Conservation (phyloP, 2,113 vertebrate genomes). For the Hippopotamus amphibius region DNA sequence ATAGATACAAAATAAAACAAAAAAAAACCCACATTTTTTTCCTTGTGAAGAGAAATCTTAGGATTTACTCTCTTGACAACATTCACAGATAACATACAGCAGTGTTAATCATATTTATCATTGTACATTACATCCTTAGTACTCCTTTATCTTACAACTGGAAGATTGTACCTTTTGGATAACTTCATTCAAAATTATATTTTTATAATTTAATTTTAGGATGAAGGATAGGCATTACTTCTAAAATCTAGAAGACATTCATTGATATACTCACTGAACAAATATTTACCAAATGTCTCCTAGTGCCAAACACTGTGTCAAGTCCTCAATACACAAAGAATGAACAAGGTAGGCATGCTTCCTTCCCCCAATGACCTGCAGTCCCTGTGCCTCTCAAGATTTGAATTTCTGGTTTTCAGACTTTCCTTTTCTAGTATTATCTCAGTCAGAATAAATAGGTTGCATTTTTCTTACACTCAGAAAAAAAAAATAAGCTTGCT, state of each 20-base stretch:
- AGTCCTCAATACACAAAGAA: not conserved
- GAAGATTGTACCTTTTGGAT: not conserved
- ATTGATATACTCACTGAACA: not conserved
- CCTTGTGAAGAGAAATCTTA: not conserved
- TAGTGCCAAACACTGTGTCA: not conserved
- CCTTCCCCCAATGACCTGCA: not conserved
- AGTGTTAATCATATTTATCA: not conserved
- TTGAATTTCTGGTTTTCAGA: conserved; percentile 26
- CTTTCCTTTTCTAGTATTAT: conserved; percentile 28
- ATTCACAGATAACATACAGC: not conserved
- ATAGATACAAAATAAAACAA: not conserved
- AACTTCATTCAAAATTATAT: not conserved
- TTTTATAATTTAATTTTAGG: conserved; percentile 48
- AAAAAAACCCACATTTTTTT: not conserved
- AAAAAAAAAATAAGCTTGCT: conserved; percentile 19
- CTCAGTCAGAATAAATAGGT: conserved; percentile 60
- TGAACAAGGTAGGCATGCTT: not conserved
- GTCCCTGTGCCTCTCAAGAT: not conserved
- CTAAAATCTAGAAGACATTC: not conserved
- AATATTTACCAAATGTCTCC: not conserved
- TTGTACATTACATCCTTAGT: not conserved
- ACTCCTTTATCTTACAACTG: not conserved
- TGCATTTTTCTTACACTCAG: conserved; percentile 61
- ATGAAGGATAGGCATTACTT: not conserved
- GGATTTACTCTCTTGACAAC: not conserved